phyloP scores from a whole-genome alignment of 2,888 invertebrate species.

The Endomychus coccineus region DNA sequence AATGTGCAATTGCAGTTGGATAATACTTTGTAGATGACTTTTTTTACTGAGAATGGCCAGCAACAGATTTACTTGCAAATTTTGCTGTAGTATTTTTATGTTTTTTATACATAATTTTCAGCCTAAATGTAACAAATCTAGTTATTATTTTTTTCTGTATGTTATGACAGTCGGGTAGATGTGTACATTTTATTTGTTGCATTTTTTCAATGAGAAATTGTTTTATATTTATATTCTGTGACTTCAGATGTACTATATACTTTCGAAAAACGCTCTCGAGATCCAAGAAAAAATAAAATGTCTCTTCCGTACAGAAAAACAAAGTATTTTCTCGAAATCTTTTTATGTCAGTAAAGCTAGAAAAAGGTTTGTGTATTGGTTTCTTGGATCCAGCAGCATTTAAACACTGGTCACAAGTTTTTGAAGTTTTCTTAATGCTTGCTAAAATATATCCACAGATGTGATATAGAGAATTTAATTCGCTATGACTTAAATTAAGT shows the following conservation, averaged over 20 bases:
- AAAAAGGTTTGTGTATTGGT: constrained; percentile 13
- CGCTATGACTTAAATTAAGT: constrained; percentile 17
- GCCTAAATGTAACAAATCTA: constrained; percentile 11
- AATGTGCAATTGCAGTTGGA: no score
- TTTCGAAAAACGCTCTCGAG: constrained; percentile 15
- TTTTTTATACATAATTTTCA: constrained; percentile 15
- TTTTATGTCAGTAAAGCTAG: constrained; percentile 8
- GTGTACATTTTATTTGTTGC: background rate
- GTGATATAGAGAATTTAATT: constrained; percentile 22
- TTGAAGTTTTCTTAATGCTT: constrained; percentile 12
- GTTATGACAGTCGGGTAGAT: constrained; percentile 13
- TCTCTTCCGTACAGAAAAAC: constrained; percentile 12
- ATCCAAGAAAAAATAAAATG: constrained; percentile 10
- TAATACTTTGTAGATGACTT: no score
- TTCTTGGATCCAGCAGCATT: constrained; percentile 5
- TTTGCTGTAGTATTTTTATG: constrained; percentile 3
- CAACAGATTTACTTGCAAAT: no score
- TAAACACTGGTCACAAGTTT: constrained; percentile 14
- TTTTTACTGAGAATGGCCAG: no score
- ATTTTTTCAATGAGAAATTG: constrained; percentile 11
- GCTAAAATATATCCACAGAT: constrained; percentile 15
- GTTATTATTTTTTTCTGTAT: constrained; percentile 13
- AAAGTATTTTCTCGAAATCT: constrained; percentile 8
- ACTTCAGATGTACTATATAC: constrained; percentile 6
- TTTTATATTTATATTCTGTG: constrained; percentile 13